phyloP scores from a whole-genome alignment of 2,797 vertebrate genomes.

The Antrozous pallidus region DNA sequence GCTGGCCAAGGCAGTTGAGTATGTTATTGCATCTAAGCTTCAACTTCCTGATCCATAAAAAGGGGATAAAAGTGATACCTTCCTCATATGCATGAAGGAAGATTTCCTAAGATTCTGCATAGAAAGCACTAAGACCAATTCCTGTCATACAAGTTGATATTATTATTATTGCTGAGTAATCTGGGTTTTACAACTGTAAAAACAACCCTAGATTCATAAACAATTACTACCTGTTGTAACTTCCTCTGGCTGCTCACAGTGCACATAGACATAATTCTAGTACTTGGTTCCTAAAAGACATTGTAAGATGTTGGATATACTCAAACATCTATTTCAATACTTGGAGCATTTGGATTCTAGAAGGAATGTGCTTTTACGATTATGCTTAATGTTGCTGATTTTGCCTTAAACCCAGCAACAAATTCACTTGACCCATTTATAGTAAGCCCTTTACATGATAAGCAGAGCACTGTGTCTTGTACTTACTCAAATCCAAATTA shows the following conservation, averaged over 20 bases:
- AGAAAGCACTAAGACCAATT: not conserved
- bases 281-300: not conserved
- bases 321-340: not conserved
- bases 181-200: not conserved
- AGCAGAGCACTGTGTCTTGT: not conserved
- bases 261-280: not conserved
- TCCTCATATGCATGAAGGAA: not conserved
- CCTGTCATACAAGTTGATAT: not conserved
- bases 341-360: not conserved
- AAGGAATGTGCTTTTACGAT: not conserved
- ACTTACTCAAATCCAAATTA: constrained; percentile 62
- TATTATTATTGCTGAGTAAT: not conserved
- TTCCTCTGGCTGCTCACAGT: not conserved
- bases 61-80: not conserved
- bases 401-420: constrained; percentile 49
- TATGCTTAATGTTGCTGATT: not conserved
- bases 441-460: not conserved
- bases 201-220: not conserved
- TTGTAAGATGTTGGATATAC: not conserved
- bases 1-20: not conserved
- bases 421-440: constrained; percentile 21
- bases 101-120: not conserved
- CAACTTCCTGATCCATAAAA: not conserved
- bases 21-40: not conserved
- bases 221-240: not conserved